Conservation (phyloP, 2,797 vertebrate species). For the Scarus forsteni region DNA sequence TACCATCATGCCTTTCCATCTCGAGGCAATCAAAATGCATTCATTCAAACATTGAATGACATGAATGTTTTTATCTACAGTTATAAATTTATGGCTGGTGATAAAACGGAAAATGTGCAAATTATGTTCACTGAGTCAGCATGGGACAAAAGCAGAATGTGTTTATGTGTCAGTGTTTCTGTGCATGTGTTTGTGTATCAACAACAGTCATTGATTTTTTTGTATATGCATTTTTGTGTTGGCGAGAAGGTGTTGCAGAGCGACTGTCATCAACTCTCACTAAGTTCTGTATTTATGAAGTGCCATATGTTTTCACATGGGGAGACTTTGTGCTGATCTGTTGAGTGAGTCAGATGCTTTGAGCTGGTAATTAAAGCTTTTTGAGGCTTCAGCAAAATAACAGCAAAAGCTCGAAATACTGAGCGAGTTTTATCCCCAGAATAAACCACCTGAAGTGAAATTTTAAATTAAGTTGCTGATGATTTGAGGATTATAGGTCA, state of each 20-base stretch:
- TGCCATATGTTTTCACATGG: constrained; percentile 58
- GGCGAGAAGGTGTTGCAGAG: neutral
- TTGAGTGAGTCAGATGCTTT: constrained; percentile 48
- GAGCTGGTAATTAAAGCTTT: constrained; percentile 67
- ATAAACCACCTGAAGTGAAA: constrained; percentile 31
- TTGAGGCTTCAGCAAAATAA: constrained; percentile 61
- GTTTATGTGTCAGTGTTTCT: neutral
- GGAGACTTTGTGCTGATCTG: constrained; percentile 63
- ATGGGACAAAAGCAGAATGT: constrained; percentile 12
- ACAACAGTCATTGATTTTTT: neutral
- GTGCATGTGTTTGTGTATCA: constrained; percentile 1
- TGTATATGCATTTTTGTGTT: neutral
- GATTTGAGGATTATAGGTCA: neutral
- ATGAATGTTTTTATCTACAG: constrained; percentile 41
- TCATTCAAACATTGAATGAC: constrained; percentile 43
- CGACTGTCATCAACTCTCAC: constrained; percentile 24
- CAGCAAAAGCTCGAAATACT: constrained; percentile 52
- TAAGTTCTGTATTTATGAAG: constrained; percentile 47
- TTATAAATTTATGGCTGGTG: constrained; percentile 57
- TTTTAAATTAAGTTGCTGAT: constrained; percentile 16
- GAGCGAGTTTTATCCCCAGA: constrained; percentile 31
- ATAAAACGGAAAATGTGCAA: constrained; percentile 51
- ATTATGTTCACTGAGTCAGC: constrained; percentile 39
- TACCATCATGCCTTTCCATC: neutral
- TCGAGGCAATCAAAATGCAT: constrained; percentile 25